Evolutionary conservation across 2,113 vertebrate species (phyloP), one percentile per base, ranked within the genome.

Genomic region (Nibea coibor): DNA sequence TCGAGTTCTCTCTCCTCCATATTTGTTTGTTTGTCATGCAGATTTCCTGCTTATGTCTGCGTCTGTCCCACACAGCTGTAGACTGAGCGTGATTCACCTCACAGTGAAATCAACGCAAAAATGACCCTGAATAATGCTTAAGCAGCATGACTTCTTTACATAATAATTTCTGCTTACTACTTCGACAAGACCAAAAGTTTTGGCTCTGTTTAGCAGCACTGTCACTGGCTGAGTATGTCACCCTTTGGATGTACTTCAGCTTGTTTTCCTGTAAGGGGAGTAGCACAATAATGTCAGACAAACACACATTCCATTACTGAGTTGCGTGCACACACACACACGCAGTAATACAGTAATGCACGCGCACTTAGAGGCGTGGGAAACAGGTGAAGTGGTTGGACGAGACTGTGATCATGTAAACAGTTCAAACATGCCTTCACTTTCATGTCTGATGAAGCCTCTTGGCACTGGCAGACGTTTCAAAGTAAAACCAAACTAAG

Each of bases 231-330:
- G 53, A 11, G 12, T 16, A 22, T 58, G 53, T 80, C 68, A 48
- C 54, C 11, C 11, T 19, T n/a, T 64, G 74, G 78, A 87, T 80
- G 57, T 87, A 87, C 80, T 71, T 76, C 67, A 65, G 51, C 75
- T 75, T 79, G 80, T 88, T 74, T 85, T 69, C 28, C 26, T 68
- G 28, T 39, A 10, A 8, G 69, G 87, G 89, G 83, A 82, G 82
- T 79, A 82, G 77, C 82, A 64, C 65, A 76, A 43, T 72, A 66
- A 82, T 88, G 66, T 74, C 78, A 72, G 74, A 80, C 67, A 87
- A 50, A 75, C 71, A 75, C 81, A 24, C 77, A 85, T 88, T 84
- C 81, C 76, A 63, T 56, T 4, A 6, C 24, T 35, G 12, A 53
- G 20, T 0, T 51, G 51, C 1, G 6, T 7, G 2, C 47, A 58